phyloP scores from a whole-genome alignment of 2,888 invertebrate genomes.

The Epicampocera succincta region DNA sequence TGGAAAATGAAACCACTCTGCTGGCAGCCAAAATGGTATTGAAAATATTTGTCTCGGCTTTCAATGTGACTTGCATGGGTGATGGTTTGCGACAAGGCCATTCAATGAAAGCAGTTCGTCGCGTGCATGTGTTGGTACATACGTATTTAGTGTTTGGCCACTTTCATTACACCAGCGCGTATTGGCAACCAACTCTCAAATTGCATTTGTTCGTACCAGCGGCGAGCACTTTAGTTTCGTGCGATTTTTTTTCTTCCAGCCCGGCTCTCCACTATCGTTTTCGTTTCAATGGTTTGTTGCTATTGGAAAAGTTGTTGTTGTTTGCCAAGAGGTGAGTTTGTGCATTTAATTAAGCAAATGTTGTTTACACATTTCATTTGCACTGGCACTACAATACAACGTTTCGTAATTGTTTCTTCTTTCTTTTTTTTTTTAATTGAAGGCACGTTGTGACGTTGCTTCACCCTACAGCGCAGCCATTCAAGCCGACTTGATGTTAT shows the following conservation, averaged over 20 bases:
- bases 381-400: constrained; percentile 2
- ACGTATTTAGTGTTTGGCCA: background rate
- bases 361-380: constrained; percentile 51
- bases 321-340: constrained; percentile 24
- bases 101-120: background rate
- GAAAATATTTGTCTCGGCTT: constrained; percentile 45
- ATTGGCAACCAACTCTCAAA: background rate
- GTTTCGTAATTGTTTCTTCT: constrained; percentile 26
- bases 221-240: background rate
- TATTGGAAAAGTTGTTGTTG: background rate
- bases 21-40: constrained; percentile 47
- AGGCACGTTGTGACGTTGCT: background rate
- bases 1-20: constrained; percentile 30
- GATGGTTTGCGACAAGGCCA: constrained; percentile 64
- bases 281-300: background rate
- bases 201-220: constrained; percentile 5
- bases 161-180: background rate
- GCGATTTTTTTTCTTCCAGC: constrained; percentile 8
- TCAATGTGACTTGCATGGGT: constrained; percentile 60
- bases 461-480: background rate
- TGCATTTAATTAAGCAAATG: constrained; percentile 18
- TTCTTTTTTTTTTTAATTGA: too few relatives aligned
- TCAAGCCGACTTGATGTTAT: background rate
- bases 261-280: too few relatives aligned
- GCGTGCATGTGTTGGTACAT: constrained; percentile 2